Evolutionary conservation across 2,113 vertebrate genomes (phyloP), one percentile per base, ranked within the genome.

Genomic region (Sula dactylatra): DNA sequence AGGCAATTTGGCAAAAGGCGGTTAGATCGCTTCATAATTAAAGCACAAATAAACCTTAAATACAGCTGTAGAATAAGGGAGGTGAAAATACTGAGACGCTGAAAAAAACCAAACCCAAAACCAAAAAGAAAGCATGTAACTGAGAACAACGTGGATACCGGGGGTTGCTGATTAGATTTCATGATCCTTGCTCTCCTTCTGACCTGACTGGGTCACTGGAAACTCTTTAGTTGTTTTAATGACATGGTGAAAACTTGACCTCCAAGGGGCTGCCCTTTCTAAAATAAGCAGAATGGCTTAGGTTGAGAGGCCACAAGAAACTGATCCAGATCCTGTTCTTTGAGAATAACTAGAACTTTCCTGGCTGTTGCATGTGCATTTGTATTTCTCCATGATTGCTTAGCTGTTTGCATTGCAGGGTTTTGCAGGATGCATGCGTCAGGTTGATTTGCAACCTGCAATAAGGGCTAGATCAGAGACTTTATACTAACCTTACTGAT

Each of bases 261-360:
- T 95, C 50, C 17, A 18, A 85, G 66, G 73, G 88, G 36, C 72
- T 87, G 87, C 85, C 67, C 71, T 89, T 96, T 88, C 90, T 94
- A 89, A 94, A 96, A 82, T 76, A 85, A 84, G 65, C 76, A 62
- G 90, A 82, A 40, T 47, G 66, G 72, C 47, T 94, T 79, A 45
- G 64, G 40, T 59, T 85, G 82, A 32, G 95, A 86, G 70, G 90
- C 82, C 49, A 2, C 52, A 5, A 90, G 87, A 70, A 83, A 10
- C 34, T 0, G 34, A 66, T 86, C 72, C 67, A n/a, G 71, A 26
- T 58, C 70, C 38, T 66, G n/a, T n/a, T 82, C 34, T 3, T 50
- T 59, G 92, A 59, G 84, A 86, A 73, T 21, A 79, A 38, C 74
- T 90, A 59, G 86, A 89, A 29, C 55, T 77, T 94, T 87, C 77